Evolutionary conservation across 2,888 invertebrate species (phyloP).

Genomic region (Stratiomys singularior): DNA sequence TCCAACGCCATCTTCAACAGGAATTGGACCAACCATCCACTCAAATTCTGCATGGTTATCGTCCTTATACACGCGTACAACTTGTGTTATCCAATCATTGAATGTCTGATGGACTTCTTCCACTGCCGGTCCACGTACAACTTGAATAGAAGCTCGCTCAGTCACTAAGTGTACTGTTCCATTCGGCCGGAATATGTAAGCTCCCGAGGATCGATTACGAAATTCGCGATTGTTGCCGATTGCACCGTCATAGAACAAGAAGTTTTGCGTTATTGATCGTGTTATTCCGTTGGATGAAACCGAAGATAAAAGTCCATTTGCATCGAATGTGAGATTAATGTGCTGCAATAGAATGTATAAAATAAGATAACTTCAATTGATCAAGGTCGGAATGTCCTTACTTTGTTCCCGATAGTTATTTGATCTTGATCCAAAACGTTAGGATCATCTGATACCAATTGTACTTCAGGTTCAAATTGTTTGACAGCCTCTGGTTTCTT

Average conservation of each 20-base stretch:
- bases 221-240: constrained; percentile 73
- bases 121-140: constrained; percentile 71
- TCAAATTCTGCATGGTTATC: constrained; percentile 74
- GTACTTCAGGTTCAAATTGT: constrained; percentile 28
- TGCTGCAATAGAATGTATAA: constrained; percentile 54
- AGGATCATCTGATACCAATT: constrained; percentile 44
- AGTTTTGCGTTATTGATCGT: constrained; percentile 68
- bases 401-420: constrained; percentile 47
- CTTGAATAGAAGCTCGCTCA: constrained; percentile 55
- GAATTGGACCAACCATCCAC: constrained; percentile 83
- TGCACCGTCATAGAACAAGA: constrained; percentile 78
- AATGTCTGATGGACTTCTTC: constrained; percentile 72
- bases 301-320: constrained; percentile 49
- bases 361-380: neutral
- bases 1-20: constrained; percentile 73
- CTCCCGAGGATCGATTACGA: constrained; percentile 83
- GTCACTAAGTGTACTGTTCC: constrained; percentile 60
- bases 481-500: neutral
- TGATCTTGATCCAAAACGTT: neutral
- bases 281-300: constrained; percentile 55
- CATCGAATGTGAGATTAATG: constrained; percentile 57
- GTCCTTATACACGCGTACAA: constrained; percentile 74
- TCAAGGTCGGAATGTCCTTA: constrained; percentile 3
- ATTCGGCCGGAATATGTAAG: constrained; percentile 87
- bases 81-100: constrained; percentile 78